These are phyloP conservation scores for Ameiurus melas DNA, from an alignment of 2,113 vertebrate species.

Conservation along the genomic window DNA sequence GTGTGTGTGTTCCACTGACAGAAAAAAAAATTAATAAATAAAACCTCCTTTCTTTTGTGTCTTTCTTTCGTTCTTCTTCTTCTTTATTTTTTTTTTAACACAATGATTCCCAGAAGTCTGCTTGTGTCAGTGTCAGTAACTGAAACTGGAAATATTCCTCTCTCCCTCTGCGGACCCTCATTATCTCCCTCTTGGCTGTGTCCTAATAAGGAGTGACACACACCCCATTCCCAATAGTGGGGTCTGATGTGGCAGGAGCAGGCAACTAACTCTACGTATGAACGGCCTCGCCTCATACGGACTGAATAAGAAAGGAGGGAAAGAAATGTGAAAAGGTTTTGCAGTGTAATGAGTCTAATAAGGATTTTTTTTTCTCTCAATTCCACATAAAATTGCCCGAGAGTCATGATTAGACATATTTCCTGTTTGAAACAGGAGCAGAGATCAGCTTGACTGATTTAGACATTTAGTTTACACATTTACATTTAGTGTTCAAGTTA, in stretches of 20 bases:
- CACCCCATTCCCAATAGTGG: conserved; percentile 90
- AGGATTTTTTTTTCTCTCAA: conserved; percentile 30
- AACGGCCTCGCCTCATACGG: conserved; percentile 64
- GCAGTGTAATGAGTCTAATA: conserved; percentile 71
- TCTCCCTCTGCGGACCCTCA: conserved; percentile 76
- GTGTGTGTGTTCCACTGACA: not conserved
- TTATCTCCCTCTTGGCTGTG: conserved; percentile 86
- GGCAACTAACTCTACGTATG: conserved; percentile 76
- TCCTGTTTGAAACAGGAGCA: not conserved
- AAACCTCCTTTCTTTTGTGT: conserved; percentile 54
- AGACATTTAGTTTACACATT: too few species aligned
- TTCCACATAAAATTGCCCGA: not conserved
- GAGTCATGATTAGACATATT: not conserved
- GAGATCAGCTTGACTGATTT: too few species aligned
- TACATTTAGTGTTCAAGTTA: not conserved
- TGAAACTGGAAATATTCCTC: conserved; percentile 71
- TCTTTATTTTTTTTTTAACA: conserved; percentile 63
- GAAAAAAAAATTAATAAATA: conserved; percentile 26
- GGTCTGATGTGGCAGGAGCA: conserved; percentile 85
- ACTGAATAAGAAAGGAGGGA: conserved; percentile 36
- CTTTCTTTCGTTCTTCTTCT: not conserved
- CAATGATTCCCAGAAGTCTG: conserved; percentile 76
- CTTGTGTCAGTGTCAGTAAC: conserved; percentile 53
- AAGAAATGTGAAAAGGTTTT: conserved; percentile 67
- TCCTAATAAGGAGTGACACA: conserved; percentile 82